A percentile compares a stretch with the other conserved stretches of the same genome.
Evolutionary conservation across 2,888 invertebrate species (phyloP).

Genomic region (Phengaris alcon): DNA sequence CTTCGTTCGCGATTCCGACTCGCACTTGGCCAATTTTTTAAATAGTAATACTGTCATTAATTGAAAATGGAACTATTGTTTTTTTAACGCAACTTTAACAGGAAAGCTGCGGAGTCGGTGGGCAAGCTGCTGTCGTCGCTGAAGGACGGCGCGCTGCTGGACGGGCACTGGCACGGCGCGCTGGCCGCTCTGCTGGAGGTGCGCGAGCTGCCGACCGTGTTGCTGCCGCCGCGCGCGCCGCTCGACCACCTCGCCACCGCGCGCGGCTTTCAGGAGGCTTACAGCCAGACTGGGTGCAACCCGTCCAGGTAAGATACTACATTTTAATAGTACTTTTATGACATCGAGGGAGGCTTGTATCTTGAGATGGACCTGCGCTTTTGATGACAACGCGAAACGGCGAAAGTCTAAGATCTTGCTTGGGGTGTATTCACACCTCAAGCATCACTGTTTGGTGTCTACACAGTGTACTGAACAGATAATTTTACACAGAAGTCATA

Average conservation of each 20-base stretch:
- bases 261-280: slow-evolving; percentile 81
- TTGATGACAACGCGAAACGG: no score
- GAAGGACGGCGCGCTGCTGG: slow-evolving; percentile 43
- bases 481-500: no score
- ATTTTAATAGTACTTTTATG: background rate
- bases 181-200: slow-evolving; percentile 81
- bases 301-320: slow-evolving; percentile 74
- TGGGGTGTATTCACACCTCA: no score
- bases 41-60: no score
- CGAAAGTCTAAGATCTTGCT: no score
- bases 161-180: slow-evolving; percentile 73
- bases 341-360: no score
- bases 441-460: no score
- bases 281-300: slow-evolving; percentile 84
- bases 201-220: slow-evolving; percentile 72
- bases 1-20: no score
- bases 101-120: slow-evolving; percentile 62
- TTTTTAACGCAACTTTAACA: slow-evolving; percentile 36
- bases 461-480: no score
- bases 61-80: no score
- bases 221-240: slow-evolving; percentile 81
- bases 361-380: no score
- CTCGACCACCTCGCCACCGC: slow-evolving; percentile 83
- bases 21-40: no score
- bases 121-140: slow-evolving; percentile 45